phyloP scores from a whole-genome alignment of 2,888 invertebrate genomes.

The Hyposoter didymator region DNA sequence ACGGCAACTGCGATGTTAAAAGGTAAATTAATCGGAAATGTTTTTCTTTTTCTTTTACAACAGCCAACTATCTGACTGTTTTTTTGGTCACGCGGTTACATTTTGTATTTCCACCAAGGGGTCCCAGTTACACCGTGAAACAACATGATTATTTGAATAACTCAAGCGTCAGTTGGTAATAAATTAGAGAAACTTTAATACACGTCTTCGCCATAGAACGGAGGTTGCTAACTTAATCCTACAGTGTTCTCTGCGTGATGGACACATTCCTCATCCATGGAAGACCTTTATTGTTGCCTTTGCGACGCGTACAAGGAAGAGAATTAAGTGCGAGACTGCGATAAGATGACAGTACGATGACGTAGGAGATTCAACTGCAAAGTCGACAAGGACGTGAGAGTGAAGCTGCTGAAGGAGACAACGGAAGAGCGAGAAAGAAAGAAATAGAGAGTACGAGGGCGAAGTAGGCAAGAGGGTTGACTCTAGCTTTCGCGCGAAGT shows the following conservation, averaged over 20 bases:
- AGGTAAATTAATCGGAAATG: constrained; percentile 12
- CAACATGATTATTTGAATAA: constrained; percentile 3
- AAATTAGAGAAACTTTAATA: not conserved
- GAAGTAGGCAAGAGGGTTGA: constrained; percentile 49
- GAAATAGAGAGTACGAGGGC: not conserved
- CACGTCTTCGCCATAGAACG: not conserved
- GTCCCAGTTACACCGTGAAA: not conserved
- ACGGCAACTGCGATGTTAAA: constrained; percentile 48
- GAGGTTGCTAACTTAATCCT: constrained; percentile 1
- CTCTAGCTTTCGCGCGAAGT: constrained; percentile 67
- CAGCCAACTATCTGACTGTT: constrained; percentile 39
- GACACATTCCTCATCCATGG: not conserved
- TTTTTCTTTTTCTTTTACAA: constrained; percentile 18
- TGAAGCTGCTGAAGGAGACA: constrained; percentile 36
- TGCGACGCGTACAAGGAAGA: constrained; percentile 35
- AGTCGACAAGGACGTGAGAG: constrained; percentile 45
- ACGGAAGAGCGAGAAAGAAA: constrained; percentile 7
- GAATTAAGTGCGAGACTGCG: constrained; percentile 55
- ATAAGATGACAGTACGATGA: constrained; percentile 58
- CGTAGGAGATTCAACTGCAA: constrained; percentile 60
- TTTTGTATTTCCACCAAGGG: not conserved
- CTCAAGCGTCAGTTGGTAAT: not conserved
- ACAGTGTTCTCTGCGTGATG: not conserved
- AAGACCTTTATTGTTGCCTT: constrained; percentile 20
- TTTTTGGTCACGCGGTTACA: not conserved